A percentile compares a stretch with the other conserved stretches of the same genome.
phyloP scores from a whole-genome alignment of 2,797 vertebrate species.

The Lepilemur septentrionalis region DNA sequence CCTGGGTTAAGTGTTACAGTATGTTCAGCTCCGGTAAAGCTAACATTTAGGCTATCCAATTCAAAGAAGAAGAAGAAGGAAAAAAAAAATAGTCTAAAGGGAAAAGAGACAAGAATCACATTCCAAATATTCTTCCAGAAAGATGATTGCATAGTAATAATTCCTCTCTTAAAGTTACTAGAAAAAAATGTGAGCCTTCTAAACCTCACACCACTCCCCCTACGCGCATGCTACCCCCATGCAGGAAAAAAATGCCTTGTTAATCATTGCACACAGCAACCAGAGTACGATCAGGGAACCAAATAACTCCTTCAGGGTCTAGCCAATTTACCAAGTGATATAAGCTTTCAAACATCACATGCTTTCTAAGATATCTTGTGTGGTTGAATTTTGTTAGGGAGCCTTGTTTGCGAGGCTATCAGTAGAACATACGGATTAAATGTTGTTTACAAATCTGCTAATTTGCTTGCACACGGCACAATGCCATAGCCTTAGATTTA shows the following conservation, averaged over 20 bases:
- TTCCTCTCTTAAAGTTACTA: not conserved
- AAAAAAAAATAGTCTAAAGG: not conserved
- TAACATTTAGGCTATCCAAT: conserved; percentile 64
- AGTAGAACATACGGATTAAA: not conserved
- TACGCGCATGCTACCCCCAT: not conserved
- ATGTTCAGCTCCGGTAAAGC: conserved; percentile 44
- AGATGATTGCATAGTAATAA: conserved; percentile 2
- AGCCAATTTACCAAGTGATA: not conserved
- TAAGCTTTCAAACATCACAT: not conserved
- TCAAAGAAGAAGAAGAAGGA: not conserved
- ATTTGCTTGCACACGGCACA: not conserved
- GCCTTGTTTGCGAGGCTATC: not conserved
- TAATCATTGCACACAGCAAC: not conserved
- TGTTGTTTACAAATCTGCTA: not conserved
- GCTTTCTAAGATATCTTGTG: not conserved
- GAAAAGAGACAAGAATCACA: conserved; percentile 18
- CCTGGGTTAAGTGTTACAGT: conserved; percentile 56
- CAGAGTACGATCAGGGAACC: not conserved
- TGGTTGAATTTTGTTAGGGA: not conserved
- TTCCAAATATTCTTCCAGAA: conserved; percentile 34
- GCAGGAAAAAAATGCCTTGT: not conserved
- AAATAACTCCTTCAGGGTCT: not conserved
- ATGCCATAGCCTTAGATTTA: not conserved
- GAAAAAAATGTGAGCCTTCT: not conserved
- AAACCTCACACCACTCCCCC: not conserved